Conservation (phyloP, 30 jellyfish, hydroid and myxozoan genomes). For the Turritopsis dohrnii region DNA sequence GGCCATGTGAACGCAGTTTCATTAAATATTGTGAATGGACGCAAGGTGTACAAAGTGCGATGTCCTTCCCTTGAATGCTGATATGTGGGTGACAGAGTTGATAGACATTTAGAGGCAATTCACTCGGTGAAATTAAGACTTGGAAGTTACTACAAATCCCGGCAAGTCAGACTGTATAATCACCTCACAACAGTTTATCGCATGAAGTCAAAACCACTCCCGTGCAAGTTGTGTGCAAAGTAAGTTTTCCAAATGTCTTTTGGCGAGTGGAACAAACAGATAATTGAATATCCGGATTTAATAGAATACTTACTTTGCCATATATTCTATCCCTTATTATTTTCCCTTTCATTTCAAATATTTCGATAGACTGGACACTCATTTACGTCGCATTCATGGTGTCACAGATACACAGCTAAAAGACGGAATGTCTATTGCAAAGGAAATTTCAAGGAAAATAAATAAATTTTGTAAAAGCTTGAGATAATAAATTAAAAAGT, state of each 20-base stretch:
- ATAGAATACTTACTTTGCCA: too few species aligned
- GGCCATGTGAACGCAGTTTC: neutral
- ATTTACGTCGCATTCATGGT: slow-evolving; percentile 1
- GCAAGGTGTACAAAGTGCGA: slow-evolving; percentile 9
- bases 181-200: neutral
- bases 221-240: slow-evolving; percentile 10
- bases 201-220: neutral
- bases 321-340: too few species aligned
- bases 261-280: too few species aligned
- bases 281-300: too few species aligned
- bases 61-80: neutral
- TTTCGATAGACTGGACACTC: neutral
- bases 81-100: slow-evolving; percentile 4
- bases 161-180: neutral
- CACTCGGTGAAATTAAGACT: neutral
- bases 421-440: too few species aligned
- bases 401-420: neutral
- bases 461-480: too few species aligned
- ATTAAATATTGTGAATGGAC: neutral
- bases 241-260: neutral
- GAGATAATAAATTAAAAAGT: too few species aligned
- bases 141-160: neutral
- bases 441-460: too few species aligned
- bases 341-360: neutral
- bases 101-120: neutral